phyloP scores from a whole-genome alignment of 2,113 vertebrate genomes.

The Gallinago undulata region DNA sequence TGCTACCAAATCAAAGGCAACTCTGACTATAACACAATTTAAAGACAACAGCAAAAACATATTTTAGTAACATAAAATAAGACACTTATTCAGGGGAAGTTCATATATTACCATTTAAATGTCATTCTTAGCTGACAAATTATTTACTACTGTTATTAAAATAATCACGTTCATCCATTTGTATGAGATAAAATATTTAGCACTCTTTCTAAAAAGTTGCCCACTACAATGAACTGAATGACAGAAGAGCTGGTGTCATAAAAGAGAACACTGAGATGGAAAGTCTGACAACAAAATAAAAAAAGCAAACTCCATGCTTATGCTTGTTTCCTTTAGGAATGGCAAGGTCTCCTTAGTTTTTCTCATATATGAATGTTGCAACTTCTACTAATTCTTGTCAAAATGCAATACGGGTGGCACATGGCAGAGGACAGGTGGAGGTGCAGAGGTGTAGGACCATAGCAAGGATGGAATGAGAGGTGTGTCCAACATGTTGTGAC shows the following conservation, averaged over 20 bases:
- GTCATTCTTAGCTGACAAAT: neutral
- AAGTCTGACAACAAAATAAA: neutral
- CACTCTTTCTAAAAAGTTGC: neutral
- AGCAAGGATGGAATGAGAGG: neutral
- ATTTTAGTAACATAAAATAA: neutral
- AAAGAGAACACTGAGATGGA: neutral
- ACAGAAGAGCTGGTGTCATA: neutral
- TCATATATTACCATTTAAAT: neutral
- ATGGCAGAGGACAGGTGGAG: neutral
- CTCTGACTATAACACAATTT: neutral
- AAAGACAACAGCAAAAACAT: neutral
- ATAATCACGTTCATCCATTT: neutral
- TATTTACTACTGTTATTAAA: neutral
- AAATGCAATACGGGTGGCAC: neutral
- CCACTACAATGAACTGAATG: neutral
- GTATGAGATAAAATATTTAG: neutral
- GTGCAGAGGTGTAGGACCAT: neutral
- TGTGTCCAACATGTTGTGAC: rapidly evolving
- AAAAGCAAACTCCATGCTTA: neutral
- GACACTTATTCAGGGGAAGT: neutral
- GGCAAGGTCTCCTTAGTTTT: neutral
- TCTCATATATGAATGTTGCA: neutral
- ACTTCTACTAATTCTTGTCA: neutral
- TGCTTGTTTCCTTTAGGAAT: neutral
- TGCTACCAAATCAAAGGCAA: neutral